Base-by-base conservation (phyloP, 1,140 invertebrate species). In the Mycetomoellerius zeteki region DNA sequence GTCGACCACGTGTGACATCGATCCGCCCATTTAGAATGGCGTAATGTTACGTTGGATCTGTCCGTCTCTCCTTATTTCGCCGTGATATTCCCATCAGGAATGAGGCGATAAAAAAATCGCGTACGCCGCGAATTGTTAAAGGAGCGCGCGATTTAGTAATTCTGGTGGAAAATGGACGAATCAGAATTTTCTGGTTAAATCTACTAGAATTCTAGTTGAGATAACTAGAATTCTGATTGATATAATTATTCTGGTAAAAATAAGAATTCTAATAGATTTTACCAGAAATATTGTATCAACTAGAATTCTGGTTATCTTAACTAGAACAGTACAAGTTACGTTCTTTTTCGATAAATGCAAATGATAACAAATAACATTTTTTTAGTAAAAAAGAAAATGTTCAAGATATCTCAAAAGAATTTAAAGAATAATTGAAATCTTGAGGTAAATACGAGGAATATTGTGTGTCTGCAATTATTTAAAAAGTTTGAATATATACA, bases 1-100 rank as follows among this genome's bases (percentile, higher is more conserved):
- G 75, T 76, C 60, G 16, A 50, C 56, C 69, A 54, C 67, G 47
- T 84, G 90, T 86, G 89, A 80, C 92, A 90, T 90, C 27, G 58
- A 76, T 75, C 78, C 24, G 30, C 21, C 37, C 71, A 37, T 81
- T 81, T 71, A 56, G 62, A 67, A 30, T 27, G 56, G 56, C 43
- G n/a, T 62, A 73, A 84, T 60, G 54, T 60, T n/a, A 37, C 37
- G 30, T 33, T 21, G 21, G 10, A 71, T 12, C 27, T 19, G 12
- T 33, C 10, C n/a, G 52, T 37, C 52, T 80, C 16, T 47, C 3
- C 52, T 30, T 47, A 12, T 56, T 43, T 58, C 67, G 30, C 50
- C 30, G 78, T 3, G 65, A 72, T 71, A 27, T 73, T 14, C 19
- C 19, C 12, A 10, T 58, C 65, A 7, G 27, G 21, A n/a, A 52